Evolutionary conservation across 1,140 invertebrate genomes (phyloP).

Genomic region (Aethina tumida): DNA sequence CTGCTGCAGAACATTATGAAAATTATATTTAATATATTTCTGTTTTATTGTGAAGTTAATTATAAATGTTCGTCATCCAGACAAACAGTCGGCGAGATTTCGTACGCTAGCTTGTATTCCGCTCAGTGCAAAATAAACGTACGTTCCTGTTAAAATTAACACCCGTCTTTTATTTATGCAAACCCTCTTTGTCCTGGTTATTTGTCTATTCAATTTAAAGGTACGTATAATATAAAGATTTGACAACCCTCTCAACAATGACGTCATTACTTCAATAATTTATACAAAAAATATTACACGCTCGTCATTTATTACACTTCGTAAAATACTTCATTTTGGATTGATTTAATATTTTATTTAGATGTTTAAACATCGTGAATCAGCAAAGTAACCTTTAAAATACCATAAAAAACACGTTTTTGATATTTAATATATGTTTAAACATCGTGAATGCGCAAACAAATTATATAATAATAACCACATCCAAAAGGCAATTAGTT

Average conservation of each 20-base stretch:
- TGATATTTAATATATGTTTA: no score
- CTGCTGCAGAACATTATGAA: slow-evolving; percentile 8
- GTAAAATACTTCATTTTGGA: no score
- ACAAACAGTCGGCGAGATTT: slow-evolving; percentile 33
- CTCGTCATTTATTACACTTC: not conserved
- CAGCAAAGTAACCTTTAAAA: no score
- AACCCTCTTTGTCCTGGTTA: slow-evolving; percentile 2
- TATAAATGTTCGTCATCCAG: slow-evolving; percentile 33
- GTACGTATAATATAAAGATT: no score
- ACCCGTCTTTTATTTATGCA: slow-evolving; percentile 11
- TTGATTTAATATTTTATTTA: no score
- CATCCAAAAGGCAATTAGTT: no score
- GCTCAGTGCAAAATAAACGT: slow-evolving; percentile 37
- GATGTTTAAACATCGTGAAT: no score
- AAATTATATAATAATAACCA: no score
- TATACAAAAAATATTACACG: not conserved
- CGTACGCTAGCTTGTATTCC: slow-evolving; percentile 37
- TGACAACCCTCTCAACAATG: not conserved
- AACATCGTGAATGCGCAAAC: no score
- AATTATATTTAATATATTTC: slow-evolving; percentile 31
- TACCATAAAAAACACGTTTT: no score
- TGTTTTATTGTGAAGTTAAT: slow-evolving; percentile 31
- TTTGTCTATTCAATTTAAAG: no score
- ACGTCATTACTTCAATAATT: not conserved
- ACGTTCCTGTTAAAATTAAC: slow-evolving; percentile 37